phyloP scores from a whole-genome alignment of 2,113 vertebrate species.

The Cyphomyrus plagiostoma region DNA sequence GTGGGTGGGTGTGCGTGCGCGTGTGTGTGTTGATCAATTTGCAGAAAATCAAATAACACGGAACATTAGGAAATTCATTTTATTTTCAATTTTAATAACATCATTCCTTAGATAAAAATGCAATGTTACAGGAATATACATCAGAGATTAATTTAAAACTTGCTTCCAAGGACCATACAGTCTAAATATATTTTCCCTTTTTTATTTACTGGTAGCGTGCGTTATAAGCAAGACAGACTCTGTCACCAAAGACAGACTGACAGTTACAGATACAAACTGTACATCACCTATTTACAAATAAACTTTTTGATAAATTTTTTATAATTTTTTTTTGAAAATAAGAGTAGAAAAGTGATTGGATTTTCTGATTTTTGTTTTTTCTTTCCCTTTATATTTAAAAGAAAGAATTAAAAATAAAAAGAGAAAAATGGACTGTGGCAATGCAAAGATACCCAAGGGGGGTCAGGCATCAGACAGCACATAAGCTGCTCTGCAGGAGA shows the following conservation, averaged over 20 bases:
- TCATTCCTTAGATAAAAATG: slow-evolving; percentile 99
- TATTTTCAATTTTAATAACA: slow-evolving; percentile 99
- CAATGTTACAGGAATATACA: slow-evolving; percentile 99
- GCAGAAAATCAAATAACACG: slow-evolving; percentile 30
- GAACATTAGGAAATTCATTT: slow-evolving; percentile 77
- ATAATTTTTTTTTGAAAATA: slow-evolving; percentile 61
- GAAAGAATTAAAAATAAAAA: slow-evolving; percentile 48
- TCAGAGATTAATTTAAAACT: slow-evolving; percentile 78
- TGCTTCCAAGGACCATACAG: slow-evolving; percentile 75
- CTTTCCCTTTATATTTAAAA: slow-evolving; percentile 64
- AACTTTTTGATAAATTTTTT: slow-evolving; percentile 61
- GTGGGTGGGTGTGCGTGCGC: not conserved
- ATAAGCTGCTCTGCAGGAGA: slow-evolving; percentile 12
- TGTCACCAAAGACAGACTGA: slow-evolving; percentile 83
- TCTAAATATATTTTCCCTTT: slow-evolving; percentile 74
- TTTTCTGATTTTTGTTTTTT: slow-evolving; percentile 63
- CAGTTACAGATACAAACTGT: slow-evolving; percentile 90
- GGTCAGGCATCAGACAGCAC: slow-evolving; percentile 30
- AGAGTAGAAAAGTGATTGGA: slow-evolving; percentile 73
- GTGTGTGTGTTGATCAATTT: not conserved
- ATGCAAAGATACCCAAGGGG: slow-evolving; percentile 37
- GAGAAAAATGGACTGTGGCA: slow-evolving; percentile 28
- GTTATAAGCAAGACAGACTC: slow-evolving; percentile 88
- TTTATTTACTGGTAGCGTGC: slow-evolving; percentile 79
- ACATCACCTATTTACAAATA: slow-evolving; percentile 77